These are phyloP conservation scores for Helogale parvula DNA, from an alignment of 2,113 vertebrate species.

Conservation along the genomic window DNA sequence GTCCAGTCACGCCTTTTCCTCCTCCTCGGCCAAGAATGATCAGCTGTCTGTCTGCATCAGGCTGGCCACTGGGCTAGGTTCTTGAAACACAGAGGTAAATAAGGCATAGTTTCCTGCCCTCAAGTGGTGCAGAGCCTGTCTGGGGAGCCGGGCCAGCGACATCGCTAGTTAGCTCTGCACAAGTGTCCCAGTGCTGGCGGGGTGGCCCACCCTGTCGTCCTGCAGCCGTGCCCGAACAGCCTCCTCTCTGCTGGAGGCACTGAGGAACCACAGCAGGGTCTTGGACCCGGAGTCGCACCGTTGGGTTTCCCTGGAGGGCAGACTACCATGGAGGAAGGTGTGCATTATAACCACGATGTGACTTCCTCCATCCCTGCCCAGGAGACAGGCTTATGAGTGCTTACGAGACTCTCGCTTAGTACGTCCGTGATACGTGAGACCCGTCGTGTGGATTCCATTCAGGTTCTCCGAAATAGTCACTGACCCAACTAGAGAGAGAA, in stretches of 20 bases:
- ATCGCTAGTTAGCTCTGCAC: not conserved
- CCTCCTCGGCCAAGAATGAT: not conserved
- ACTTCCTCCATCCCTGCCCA: not conserved
- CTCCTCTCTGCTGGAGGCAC: not conserved
- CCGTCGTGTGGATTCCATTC: fast-evolving
- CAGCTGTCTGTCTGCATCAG: not conserved
- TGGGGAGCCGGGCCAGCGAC: no score
- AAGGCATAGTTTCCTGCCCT: not conserved
- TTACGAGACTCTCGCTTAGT: not conserved
- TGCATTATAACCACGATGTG: not conserved
- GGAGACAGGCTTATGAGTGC: not conserved
- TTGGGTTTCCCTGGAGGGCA: not conserved
- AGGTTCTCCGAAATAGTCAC: not conserved
- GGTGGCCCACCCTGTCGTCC: not conserved
- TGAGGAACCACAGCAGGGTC: not conserved
- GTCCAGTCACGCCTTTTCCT: not conserved
- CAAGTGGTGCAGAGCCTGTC: not conserved
- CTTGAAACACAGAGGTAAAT: not conserved
- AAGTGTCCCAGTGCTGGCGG: not conserved
- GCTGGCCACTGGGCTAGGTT: not conserved
- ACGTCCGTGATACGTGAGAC: not conserved
- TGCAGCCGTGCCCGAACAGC: fast-evolving
- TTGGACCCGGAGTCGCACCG: not conserved
- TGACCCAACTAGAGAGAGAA: not conserved
- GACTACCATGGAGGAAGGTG: not conserved